Evolutionary conservation across 1,140 invertebrate genomes (phyloP).

Genomic region (Pseudoatta argentina): DNA sequence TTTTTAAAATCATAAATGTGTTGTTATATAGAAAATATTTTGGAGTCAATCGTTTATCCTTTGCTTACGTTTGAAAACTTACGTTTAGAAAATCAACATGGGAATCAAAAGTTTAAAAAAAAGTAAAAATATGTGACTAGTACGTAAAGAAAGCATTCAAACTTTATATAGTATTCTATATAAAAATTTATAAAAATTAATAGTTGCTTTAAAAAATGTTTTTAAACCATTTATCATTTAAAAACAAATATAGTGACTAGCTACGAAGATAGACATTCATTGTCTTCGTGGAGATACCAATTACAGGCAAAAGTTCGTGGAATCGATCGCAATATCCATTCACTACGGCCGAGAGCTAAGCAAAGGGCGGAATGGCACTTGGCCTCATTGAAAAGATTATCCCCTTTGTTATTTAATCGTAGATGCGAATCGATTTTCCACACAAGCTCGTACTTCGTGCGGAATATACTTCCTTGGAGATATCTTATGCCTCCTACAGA

Average conservation of each 20-base stretch:
- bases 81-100: too few species aligned
- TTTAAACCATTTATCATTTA: not conserved
- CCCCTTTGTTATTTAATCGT: constrained; percentile 52
- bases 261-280: not conserved
- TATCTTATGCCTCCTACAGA: not conserved
- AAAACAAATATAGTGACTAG: not conserved
- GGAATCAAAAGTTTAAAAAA: too few species aligned
- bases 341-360: constrained; percentile 15
- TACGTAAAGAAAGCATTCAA: not conserved
- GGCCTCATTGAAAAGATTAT: constrained; percentile 60
- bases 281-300: constrained; percentile 40
- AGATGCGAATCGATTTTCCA: constrained; percentile 36
- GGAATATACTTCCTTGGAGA: not conserved
- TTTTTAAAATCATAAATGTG: too few species aligned
- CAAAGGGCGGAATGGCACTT: constrained; percentile 50
- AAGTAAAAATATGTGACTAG: not conserved
- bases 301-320: constrained; percentile 38
- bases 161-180: not conserved
- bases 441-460: not conserved
- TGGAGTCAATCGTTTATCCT: too few species aligned
- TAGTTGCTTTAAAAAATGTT: not conserved
- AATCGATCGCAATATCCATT: constrained; percentile 45
- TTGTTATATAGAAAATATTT: too few species aligned
- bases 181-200: not conserved
- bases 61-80: too few species aligned